Conservation (phyloP, 2,888 invertebrate species). For the Drosophila nigricruria region DNA sequence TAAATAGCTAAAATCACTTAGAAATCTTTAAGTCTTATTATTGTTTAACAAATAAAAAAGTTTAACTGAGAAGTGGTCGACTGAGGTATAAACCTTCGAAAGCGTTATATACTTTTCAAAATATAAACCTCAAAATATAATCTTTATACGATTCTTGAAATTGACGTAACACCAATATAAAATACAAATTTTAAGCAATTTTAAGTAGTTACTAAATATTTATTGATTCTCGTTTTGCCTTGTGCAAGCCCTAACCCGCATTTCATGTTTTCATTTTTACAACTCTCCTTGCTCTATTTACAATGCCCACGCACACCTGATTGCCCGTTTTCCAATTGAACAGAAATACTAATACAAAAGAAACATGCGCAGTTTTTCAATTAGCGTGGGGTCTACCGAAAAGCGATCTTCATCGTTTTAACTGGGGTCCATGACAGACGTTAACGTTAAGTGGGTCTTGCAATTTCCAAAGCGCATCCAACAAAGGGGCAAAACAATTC, state of each 20-base stretch:
- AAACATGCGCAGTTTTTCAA: constrained; percentile 52
- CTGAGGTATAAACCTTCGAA: too few relatives aligned
- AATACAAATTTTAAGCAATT: too few relatives aligned
- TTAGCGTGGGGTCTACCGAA: constrained; percentile 49
- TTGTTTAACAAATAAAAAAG: too few relatives aligned
- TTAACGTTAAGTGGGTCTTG: constrained; percentile 29
- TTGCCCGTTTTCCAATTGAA: constrained; percentile 8
- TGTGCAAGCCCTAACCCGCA: constrained; percentile 15
- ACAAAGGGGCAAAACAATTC: constrained; percentile 65
- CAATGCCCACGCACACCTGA: constrained; percentile 23
- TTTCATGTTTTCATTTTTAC: constrained; percentile 2
- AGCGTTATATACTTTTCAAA: too few relatives aligned
- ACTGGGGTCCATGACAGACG: constrained; percentile 19
- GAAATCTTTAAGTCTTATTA: too few relatives aligned
- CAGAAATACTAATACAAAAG: constrained; percentile 6
- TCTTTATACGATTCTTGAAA: too few relatives aligned
- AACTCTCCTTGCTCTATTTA: constrained; percentile 28
- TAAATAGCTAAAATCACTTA: too few relatives aligned
- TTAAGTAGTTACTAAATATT: too few relatives aligned
- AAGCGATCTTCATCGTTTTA: constrained; percentile 25
- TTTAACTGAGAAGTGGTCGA: too few relatives aligned
- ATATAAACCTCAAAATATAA: too few relatives aligned
- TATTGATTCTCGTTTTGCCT: too few relatives aligned
- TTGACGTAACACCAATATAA: too few relatives aligned
- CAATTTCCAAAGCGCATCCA: constrained; percentile 47